Evolutionary conservation across 1,140 invertebrate species (phyloP).

Genomic region (Cydia amplana): DNA sequence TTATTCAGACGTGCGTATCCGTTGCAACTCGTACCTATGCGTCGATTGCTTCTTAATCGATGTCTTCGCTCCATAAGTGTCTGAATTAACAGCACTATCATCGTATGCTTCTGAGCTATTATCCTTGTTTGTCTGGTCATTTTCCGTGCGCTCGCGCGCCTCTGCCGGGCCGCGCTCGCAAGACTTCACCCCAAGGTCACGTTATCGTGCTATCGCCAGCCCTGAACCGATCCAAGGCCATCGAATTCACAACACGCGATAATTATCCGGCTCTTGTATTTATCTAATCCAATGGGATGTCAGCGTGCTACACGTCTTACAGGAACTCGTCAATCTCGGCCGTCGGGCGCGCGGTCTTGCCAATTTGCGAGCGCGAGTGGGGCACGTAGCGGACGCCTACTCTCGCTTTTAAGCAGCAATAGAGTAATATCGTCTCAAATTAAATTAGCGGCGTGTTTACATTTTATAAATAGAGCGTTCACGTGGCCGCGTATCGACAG

Average conservation of each 20-base stretch:
- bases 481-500: slow-evolving; percentile 66
- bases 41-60: slow-evolving; percentile 31
- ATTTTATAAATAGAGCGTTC: slow-evolving; percentile 77
- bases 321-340: slow-evolving; percentile 73
- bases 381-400: slow-evolving; percentile 49
- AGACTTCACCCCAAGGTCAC: slow-evolving; percentile 71
- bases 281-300: slow-evolving; percentile 41
- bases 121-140: slow-evolving; percentile 69
- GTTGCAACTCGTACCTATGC: slow-evolving; percentile 5
- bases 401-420: slow-evolving; percentile 59
- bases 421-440: slow-evolving; percentile 65
- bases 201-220: slow-evolving; percentile 74
- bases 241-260: slow-evolving; percentile 36
- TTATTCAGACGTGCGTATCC: slow-evolving; percentile 25
- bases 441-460: slow-evolving; percentile 76
- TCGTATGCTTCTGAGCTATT: slow-evolving; percentile 51
- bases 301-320: slow-evolving; percentile 58
- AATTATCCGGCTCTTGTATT: slow-evolving; percentile 46
- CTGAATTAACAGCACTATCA: slow-evolving; percentile 51
- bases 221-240: slow-evolving; percentile 56
- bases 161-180: slow-evolving; percentile 71
- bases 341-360: slow-evolving; percentile 53
- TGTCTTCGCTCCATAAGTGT: slow-evolving; percentile 34
- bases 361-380: slow-evolving; percentile 57
- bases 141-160: slow-evolving; percentile 62